Conservation (phyloP, 2,888 invertebrate genomes). For the Cancer borealis region DNA sequence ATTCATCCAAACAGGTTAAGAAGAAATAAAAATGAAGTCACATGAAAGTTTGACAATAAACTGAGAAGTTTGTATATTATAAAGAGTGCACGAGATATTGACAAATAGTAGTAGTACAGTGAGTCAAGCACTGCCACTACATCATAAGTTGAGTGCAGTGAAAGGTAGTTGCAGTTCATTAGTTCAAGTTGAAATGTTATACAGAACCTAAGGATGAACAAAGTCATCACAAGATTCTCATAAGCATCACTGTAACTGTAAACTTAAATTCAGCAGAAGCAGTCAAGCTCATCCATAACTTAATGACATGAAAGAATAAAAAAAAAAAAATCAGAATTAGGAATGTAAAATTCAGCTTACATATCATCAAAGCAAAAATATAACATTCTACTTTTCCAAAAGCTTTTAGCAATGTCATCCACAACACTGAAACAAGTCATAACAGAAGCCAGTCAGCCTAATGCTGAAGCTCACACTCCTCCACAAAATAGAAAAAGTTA, state of each 20-base stretch:
- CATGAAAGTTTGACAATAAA: neutral
- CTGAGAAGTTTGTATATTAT: neutral
- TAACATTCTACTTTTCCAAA: constrained; percentile 48
- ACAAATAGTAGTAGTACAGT: neutral
- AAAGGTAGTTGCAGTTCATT: neutral
- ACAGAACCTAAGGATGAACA: neutral
- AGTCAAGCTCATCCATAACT: constrained; percentile 27
- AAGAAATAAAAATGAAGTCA: neutral
- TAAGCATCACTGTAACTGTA: neutral
- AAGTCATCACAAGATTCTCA: neutral
- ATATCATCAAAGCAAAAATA: constrained; percentile 41
- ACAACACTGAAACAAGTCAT: constrained; percentile 14
- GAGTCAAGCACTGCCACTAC: neutral
- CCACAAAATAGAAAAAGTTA: neutral
- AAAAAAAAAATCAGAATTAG: neutral
- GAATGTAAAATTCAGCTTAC: constrained; percentile 10
- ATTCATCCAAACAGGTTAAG: neutral
- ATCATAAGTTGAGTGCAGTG: neutral
- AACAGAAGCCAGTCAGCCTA: constrained; percentile 33
- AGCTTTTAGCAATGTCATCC: constrained; percentile 39
- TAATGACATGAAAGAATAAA: constrained; percentile 31
- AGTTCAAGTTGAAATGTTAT: neutral
- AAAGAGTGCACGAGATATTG: neutral
- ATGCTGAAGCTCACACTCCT: neutral
- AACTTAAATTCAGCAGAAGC: neutral